A percentile compares a stretch with the other conserved stretches of the same genome.
Conservation (phyloP, 2,797 vertebrate species). For the Garrulus glandarius region DNA sequence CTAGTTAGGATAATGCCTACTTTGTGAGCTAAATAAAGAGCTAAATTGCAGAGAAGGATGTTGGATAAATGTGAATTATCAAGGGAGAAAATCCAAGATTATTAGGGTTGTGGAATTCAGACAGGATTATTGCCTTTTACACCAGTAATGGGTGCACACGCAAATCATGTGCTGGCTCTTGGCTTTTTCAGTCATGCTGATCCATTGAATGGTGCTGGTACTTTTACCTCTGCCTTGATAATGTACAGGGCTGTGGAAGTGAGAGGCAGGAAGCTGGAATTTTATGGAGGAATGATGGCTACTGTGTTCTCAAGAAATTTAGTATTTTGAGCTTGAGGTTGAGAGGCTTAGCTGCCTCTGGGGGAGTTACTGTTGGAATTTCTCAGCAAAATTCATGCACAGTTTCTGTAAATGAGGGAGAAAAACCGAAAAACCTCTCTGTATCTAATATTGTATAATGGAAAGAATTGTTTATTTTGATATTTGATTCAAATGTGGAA, state of each 20-base stretch:
- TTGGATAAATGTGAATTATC: constrained; percentile 71
- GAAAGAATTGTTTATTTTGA: not conserved
- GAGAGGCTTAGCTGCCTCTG: not conserved
- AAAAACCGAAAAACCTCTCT: not conserved
- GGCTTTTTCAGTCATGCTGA: not conserved
- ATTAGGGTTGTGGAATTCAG: constrained; percentile 34
- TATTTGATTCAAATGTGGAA: not conserved
- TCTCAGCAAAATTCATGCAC: not conserved
- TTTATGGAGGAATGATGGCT: not conserved
- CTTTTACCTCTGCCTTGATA: not conserved
- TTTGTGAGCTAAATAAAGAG: constrained; percentile 80
- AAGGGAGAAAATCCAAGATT: constrained; percentile 47
- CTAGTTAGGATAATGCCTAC: constrained; percentile 79
- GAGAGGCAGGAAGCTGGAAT: not conserved
- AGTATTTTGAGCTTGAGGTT: not conserved
- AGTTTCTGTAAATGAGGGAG: not conserved
- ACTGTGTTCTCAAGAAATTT: not conserved
- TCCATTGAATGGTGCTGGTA: not conserved
- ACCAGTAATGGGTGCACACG: not conserved
- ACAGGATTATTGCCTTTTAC: constrained; percentile 9
- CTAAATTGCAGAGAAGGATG: constrained; percentile 74
- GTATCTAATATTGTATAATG: not conserved
- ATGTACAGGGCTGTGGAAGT: not conserved
- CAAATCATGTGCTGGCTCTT: not conserved
- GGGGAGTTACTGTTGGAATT: not conserved